Evolutionary conservation across 2,797 vertebrate genomes (phyloP), one percentile per base, ranked within the genome.

Genomic region (Paedocypris micromegethes): DNA sequence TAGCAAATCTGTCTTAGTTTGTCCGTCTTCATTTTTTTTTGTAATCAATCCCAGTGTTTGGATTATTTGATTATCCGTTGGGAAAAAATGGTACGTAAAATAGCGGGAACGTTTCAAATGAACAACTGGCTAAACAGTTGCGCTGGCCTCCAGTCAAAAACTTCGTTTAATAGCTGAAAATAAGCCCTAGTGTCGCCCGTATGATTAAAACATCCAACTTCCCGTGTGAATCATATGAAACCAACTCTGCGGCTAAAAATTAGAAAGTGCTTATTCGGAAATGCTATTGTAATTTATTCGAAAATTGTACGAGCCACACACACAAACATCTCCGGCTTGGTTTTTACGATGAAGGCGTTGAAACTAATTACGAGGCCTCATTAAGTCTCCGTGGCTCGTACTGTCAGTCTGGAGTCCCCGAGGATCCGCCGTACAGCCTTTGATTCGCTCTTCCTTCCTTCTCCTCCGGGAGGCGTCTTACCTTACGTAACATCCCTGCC

Each of bases 401-500:
- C 58, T 64, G 42, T 64, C 66, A 58, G 1, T 52, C 44, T 54
- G 58, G 23, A n/a, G 1, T 69, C 53, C 42, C 54, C 3, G 47
- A 0, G 47, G 60, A 40, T 64, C 47, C 54, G 45, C 6, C 42
- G 42, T 47, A 50, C 9, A 2, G 49, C 58, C 47, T 64, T 57
- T 64, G 46, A 64, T 64, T 64, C 6, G 47, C 45, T 70, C 47
- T 55, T n/a, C 6, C 4, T 49, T 64, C 53, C 4, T 37, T 37
- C 2, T 5, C 60, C 60, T 50, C 5, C 6, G 23, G 40, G 68
- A 60, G 9, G 9, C 47, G 1, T 64, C 68, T 44, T 64, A 50
- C 46, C 68, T 70, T 70, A 57, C 40, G 6, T 70, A 63, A 70
- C 45, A 49, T 5, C n/a, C 44, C 58, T 50, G 9, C 52, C 9